Evolutionary conservation across 1,140 invertebrate species (phyloP).

Genomic region (Cydia pomonella): DNA sequence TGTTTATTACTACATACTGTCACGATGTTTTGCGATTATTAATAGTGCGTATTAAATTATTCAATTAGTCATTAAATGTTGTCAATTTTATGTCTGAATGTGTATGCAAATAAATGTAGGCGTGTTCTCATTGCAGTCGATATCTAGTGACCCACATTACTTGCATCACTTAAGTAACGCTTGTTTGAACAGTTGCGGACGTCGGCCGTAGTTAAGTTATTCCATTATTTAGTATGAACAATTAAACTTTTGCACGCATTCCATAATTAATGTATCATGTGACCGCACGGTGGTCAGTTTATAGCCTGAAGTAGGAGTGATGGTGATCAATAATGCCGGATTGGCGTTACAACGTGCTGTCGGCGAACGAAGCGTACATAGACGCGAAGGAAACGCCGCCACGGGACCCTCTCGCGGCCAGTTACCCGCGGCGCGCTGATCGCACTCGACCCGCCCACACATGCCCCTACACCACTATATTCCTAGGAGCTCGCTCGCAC

Average conservation of each 20-base stretch:
- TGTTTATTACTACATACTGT: too few relatives aligned
- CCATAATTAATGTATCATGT: slow-evolving; percentile 34
- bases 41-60: too few relatives aligned
- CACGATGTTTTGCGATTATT: too few relatives aligned
- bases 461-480: slow-evolving; percentile 75
- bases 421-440: slow-evolving; percentile 71
- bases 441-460: slow-evolving; percentile 66
- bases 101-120: not conserved
- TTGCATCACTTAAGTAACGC: slow-evolving; percentile 22
- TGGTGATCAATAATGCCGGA: slow-evolving; percentile 74
- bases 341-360: slow-evolving; percentile 80
- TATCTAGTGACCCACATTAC: slow-evolving; percentile 34
- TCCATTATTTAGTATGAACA: slow-evolving; percentile 42
- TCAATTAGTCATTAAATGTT: not conserved
- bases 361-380: slow-evolving; percentile 77
- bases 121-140: slow-evolving; percentile 22
- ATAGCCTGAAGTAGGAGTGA: slow-evolving; percentile 49
- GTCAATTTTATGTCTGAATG: not conserved
- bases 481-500: slow-evolving; percentile 62
- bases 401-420: slow-evolving; percentile 66
- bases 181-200: slow-evolving; percentile 59
- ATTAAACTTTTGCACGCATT: slow-evolving; percentile 49
- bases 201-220: slow-evolving; percentile 55
- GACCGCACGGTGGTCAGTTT: slow-evolving; percentile 43
- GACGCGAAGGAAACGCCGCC: slow-evolving; percentile 58